phyloP scores from a whole-genome alignment of 2,113 vertebrate species.

The Synodontis membranacea region DNA sequence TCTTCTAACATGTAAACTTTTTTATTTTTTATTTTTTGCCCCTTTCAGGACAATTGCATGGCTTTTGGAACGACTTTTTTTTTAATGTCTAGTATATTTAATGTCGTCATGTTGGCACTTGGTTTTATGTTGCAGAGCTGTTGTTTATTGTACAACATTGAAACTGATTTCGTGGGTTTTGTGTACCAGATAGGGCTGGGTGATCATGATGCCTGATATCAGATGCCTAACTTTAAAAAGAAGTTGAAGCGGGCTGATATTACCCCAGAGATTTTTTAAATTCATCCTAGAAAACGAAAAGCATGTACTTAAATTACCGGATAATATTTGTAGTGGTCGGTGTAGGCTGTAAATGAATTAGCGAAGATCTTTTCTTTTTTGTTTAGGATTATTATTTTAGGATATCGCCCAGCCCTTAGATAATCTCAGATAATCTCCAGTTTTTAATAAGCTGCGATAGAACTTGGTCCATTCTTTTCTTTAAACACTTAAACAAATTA shows the following conservation, averaged over 20 bases:
- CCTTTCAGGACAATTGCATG: constrained; percentile 21
- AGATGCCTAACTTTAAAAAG: neutral
- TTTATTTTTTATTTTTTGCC: no score
- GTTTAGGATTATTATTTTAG: neutral
- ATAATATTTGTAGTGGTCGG: neutral
- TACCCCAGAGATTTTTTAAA: neutral
- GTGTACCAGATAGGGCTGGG: neutral
- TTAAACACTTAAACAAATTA: neutral
- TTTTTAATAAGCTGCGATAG: neutral
- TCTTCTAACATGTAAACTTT: neutral
- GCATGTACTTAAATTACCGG: neutral
- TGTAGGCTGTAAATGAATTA: neutral
- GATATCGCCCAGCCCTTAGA: constrained; percentile 6
- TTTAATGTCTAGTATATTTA: neutral
- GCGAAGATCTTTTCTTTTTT: neutral
- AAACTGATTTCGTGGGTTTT: neutral
- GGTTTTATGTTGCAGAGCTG: constrained; percentile 28
- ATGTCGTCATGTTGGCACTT: neutral
- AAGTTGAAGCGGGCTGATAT: neutral
- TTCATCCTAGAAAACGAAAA: neutral
- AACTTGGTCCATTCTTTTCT: neutral
- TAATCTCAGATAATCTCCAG: neutral
- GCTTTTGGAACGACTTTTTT: neutral
- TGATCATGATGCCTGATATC: neutral
- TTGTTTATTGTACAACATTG: constrained; percentile 15